These are phyloP conservation scores for Drosophila cracens DNA, from an alignment of 2,888 invertebrate species.

Conservation along the genomic window DNA sequence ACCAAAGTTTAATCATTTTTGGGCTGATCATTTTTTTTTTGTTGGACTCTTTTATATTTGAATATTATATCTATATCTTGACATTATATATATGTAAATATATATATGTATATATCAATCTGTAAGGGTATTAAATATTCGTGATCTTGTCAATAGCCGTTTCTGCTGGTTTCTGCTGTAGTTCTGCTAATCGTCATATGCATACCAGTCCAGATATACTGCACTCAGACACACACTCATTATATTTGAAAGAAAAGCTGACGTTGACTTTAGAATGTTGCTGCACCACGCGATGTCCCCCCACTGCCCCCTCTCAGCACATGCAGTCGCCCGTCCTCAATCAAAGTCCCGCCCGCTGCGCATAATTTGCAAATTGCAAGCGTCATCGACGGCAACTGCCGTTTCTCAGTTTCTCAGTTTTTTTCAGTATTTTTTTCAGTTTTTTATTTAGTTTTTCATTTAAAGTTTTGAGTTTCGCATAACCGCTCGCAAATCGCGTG, in stretches of 20 bases:
- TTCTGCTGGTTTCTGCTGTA: background rate
- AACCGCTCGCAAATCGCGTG: constrained; percentile 74
- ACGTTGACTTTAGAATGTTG: constrained; percentile 73
- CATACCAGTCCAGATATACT: constrained; percentile 32
- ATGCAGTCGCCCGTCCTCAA: constrained; percentile 24
- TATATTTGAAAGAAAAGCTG: constrained; percentile 57
- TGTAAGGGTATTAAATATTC: background rate
- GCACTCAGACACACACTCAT: constrained; percentile 16
- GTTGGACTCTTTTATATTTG: too few relatives aligned
- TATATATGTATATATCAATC: background rate
- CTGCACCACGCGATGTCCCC: constrained; percentile 55
- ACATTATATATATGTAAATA: background rate
- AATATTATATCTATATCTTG: too few relatives aligned
- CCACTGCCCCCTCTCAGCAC: constrained; percentile 13
- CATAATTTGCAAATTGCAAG: constrained; percentile 77
- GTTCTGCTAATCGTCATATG: constrained; percentile 52
- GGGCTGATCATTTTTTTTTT: background rate
- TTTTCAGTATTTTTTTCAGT: constrained; percentile 14
- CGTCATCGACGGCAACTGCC: constrained; percentile 48
- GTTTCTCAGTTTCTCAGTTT: constrained; percentile 23
- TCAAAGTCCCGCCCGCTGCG: constrained; percentile 60
- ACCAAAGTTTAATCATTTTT: background rate
- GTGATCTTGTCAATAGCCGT: background rate
- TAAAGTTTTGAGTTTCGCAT: constrained; percentile 54
- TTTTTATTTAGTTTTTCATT: constrained; percentile 21